Evolutionary conservation across 1,140 invertebrate genomes (phyloP).

Genomic region (Augochlora pura): DNA sequence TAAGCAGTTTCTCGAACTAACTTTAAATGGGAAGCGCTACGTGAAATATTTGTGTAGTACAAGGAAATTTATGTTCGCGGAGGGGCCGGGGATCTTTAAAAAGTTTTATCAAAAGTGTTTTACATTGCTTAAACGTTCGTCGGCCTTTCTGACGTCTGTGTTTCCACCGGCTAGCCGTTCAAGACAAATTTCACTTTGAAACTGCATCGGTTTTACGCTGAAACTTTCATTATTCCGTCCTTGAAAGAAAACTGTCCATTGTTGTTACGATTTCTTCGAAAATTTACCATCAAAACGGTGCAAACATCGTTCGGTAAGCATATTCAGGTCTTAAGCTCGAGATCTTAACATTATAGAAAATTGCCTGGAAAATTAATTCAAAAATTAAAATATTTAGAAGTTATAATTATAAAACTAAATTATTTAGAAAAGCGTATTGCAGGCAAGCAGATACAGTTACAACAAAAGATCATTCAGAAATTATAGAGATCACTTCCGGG

Average conservation of each 20-base stretch:
- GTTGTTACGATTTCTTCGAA: background rate
- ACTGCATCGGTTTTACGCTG: background rate
- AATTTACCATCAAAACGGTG: too few relatives aligned
- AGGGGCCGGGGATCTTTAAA: slow-evolving; percentile 6
- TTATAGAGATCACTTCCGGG: too few relatives aligned
- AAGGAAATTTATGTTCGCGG: slow-evolving; percentile 42
- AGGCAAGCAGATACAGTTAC: too few relatives aligned
- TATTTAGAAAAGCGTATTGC: too few relatives aligned
- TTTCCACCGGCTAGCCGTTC: background rate
- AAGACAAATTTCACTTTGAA: background rate
- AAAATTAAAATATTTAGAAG: too few relatives aligned
- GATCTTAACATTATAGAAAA: too few relatives aligned
- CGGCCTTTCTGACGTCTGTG: background rate
- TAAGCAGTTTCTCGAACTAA: slow-evolving; percentile 62
- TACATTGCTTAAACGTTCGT: slow-evolving; percentile 29
- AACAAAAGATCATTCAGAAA: too few relatives aligned
- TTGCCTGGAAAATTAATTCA: too few relatives aligned
- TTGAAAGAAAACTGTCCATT: background rate
- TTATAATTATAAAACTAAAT: too few relatives aligned
- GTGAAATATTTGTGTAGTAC: slow-evolving; percentile 49
- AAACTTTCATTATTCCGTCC: background rate
- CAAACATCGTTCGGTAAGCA: too few relatives aligned
- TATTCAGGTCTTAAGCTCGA: too few relatives aligned
- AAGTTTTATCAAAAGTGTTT: slow-evolving; percentile 45
- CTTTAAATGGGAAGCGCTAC: slow-evolving; percentile 44